Base-by-base conservation (phyloP, 2,113 vertebrate species). In the western clawed frog (Xenopus tropicalis) region DNA sequence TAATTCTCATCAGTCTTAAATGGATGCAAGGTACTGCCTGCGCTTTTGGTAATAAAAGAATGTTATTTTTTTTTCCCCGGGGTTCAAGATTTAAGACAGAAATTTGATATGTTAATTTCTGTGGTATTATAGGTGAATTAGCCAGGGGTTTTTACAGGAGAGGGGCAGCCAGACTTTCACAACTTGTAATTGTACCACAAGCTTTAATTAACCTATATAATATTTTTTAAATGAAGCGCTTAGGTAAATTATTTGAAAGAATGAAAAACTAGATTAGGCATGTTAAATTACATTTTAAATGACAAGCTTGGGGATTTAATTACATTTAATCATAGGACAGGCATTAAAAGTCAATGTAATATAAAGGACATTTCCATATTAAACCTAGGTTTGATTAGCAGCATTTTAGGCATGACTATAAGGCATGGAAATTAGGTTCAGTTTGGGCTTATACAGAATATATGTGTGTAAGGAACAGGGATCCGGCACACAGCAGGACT, bases 261-360 rank as follows among this genome's bases (percentile, higher is more conserved):
- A 69, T 76, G 57, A 69, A 62, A 76, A 76, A 69, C 48, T 63
- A 66, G 11, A 76, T 76, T 59, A 69, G 73, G 59, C 58, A 21
- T 69, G 54, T 63, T 68, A 76, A 76, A 69, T 14, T 46, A 21
- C 46, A 19, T 63, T 62, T 76, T 56, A 76, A 69, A 69, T 44
- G 23, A 44, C 44, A 56, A 29, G 57, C 66, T 16, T 1, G 9
- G 14, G 42, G 24, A 76, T 63, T 69, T 76, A 69, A 76, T 76
- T 76, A 25, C 44, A 29, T 69, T 67, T 63, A 76, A 69, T 76
- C 66, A 63, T 46, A 14, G 24, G 25, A 8, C 23, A 69, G 46
- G 66, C 43, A 69, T 61, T 51, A 22, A 44, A 24, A 75, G n/a
- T 37, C 66, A 48, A 52, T 25, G 66, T 69, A 62, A 20, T 62